phyloP scores from a whole-genome alignment of 1,140 invertebrate genomes.

The Heliothis virescens region DNA sequence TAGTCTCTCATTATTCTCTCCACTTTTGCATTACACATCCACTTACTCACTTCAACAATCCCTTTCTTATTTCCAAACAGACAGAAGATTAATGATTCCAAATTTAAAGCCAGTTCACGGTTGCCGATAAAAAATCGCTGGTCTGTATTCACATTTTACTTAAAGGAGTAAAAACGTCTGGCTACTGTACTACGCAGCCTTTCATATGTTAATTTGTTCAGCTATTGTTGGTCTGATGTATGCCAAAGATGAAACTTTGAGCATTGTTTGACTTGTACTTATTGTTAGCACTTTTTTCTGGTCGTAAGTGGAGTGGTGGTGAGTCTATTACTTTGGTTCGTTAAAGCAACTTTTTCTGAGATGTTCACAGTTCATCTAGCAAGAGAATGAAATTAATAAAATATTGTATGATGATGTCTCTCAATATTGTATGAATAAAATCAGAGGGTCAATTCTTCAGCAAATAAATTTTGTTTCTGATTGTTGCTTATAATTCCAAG shows the following conservation, averaged over 20 bases:
- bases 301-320: background rate
- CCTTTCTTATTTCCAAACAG: slow-evolving; percentile 14
- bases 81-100: slow-evolving; percentile 31
- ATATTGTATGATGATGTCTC: background rate
- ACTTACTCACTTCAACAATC: slow-evolving; percentile 33
- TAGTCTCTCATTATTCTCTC: slow-evolving; percentile 3
- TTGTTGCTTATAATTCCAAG: background rate
- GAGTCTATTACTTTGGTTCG: background rate
- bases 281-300: slow-evolving; percentile 16
- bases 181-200: slow-evolving; percentile 74
- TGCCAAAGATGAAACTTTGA: slow-evolving; percentile 56
- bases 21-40: slow-evolving; percentile 4
- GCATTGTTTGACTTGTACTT: slow-evolving; percentile 46
- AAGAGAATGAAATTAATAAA: background rate
- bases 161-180: slow-evolving; percentile 53
- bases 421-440: background rate
- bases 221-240: slow-evolving; percentile 63
- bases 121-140: slow-evolving; percentile 47
- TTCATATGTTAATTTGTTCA: slow-evolving; percentile 73
- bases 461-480: too few relatives aligned
- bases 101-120: slow-evolving; percentile 38
- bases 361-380: background rate
- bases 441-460: too few relatives aligned
- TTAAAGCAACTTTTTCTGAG: background rate
- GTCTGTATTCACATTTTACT: slow-evolving; percentile 47